phyloP scores from a whole-genome alignment of 2,888 invertebrate species.

The Aphidoletes aphidimyza region DNA sequence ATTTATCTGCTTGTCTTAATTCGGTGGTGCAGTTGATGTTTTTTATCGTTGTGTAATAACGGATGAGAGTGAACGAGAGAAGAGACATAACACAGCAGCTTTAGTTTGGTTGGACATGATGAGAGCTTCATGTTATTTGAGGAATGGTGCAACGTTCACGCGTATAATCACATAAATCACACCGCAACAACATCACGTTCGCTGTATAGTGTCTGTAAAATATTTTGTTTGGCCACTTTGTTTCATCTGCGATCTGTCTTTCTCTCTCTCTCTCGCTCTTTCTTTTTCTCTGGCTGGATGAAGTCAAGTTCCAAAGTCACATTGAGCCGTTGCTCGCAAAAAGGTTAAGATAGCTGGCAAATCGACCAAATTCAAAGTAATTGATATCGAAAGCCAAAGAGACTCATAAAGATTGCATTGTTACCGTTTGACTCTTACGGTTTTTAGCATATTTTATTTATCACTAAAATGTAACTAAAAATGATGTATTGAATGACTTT shows the following conservation, averaged over 20 bases:
- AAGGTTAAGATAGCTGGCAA: neutral
- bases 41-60: slow-evolving; percentile 13
- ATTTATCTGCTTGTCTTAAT: slow-evolving; percentile 53
- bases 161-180: slow-evolving; percentile 39
- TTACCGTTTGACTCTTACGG: neutral
- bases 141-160: neutral
- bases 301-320: neutral
- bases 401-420: neutral
- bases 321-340: neutral
- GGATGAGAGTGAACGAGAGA: neutral
- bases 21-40: slow-evolving; percentile 36
- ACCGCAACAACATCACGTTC: slow-evolving; percentile 30
- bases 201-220: slow-evolving; percentile 16
- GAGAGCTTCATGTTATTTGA: neutral
- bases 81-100: slow-evolving; percentile 20
- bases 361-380: slow-evolving; percentile 1
- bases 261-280: no score
- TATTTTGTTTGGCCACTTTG: slow-evolving; percentile 25
- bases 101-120: slow-evolving; percentile 9
- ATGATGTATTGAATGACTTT: slow-evolving; percentile 20
- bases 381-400: slow-evolving; percentile 32
- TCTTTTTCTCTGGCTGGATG: neutral
- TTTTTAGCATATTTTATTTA: neutral
- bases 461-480: neutral
- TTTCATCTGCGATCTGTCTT: no score